Base-by-base conservation (phyloP, 2,797 vertebrate species). In the Phalloptychus januarius region DNA sequence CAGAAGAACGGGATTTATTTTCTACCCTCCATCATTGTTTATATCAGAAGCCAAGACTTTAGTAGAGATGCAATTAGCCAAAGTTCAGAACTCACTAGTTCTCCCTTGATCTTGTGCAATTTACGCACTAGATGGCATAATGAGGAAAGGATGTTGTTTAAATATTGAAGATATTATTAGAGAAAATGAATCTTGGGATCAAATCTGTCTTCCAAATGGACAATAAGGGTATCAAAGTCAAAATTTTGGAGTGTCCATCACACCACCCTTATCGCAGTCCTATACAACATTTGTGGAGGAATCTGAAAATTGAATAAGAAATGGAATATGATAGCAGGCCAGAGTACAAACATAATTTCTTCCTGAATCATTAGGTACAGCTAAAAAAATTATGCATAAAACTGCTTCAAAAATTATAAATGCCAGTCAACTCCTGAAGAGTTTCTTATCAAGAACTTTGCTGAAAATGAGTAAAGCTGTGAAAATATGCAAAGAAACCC, bases 401-500 rank as follows among this genome's bases (percentile, higher is more conserved):
- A 25, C 20, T n/a, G 38, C 38, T 44, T 44, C 48, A 50, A 25
- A 25, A 52, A 52, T 52, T 2, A 23, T 3, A 23, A 52, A 10
- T 25, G 1, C 8, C 50, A 25, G 50, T 25, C 50, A 52, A 52
- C 23, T 52, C 25, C 40, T 70, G 25, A 44, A n/a, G 25, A 67
- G 36, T 70, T 70, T 44, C n/a, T 70, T 5, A 70, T 70, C 40
- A 28, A 45, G 67, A 16, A 28, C 67, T 28, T 44, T n/a, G 44
- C 13, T 28, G 40, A 45, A 71, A 71, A 28, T 16, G 12, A n/a
- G 7, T 28, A 45, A 44, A 70, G 13, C 16, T 70, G 25, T 45
- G 13, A 45, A 71, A 70, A 71, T 28, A 45, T 45, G 67, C 42
- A 71, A 71, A 71, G 12, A 70, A 70, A 16, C n/a, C 7, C 67